These are phyloP conservation scores for Orthosia gracilis DNA, from an alignment of 2,888 invertebrate genomes.

Conservation along the genomic window DNA sequence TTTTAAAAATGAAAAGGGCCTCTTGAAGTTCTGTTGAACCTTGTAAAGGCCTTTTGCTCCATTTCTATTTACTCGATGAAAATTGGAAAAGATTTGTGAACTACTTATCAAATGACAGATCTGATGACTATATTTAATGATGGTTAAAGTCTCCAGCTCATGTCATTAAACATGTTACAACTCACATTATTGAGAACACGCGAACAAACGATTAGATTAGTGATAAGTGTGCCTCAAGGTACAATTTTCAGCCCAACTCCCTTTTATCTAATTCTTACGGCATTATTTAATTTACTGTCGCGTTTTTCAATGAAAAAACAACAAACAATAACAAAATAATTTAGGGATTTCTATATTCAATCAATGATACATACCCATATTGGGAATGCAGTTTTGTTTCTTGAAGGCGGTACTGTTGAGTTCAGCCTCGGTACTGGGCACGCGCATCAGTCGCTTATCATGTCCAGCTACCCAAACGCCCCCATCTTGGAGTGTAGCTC, in stretches of 20 bases:
- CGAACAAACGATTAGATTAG: constrained; percentile 14
- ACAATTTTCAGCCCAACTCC: not conserved
- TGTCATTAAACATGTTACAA: not conserved
- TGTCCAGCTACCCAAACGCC: constrained; percentile 86
- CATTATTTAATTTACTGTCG: not conserved
- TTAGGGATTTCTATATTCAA: not conserved
- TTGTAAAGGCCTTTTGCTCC: not conserved
- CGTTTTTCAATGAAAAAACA: not conserved
- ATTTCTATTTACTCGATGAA: not conserved
- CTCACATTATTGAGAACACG: not conserved
- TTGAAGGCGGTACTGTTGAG: constrained; percentile 77
- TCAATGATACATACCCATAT: constrained; percentile 77
- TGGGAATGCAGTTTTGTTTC: constrained; percentile 83
- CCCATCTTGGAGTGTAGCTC: constrained; percentile 86
- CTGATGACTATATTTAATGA: too few species aligned
- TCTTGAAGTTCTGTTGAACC: not conserved
- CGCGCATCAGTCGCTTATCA: constrained; percentile 80
- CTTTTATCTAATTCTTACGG: not conserved
- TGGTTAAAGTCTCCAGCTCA: not conserved
- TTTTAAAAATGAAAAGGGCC: not conserved
- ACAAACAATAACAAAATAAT: too few species aligned
- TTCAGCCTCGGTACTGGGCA: constrained; percentile 80
- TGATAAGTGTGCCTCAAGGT: constrained; percentile 11
- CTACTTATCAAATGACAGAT: too few species aligned
- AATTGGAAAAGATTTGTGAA: not conserved